Evolutionary conservation across 1,140 invertebrate species (phyloP), one percentile per base, ranked within the genome.

Genomic region (Cotesia vestalis): DNA sequence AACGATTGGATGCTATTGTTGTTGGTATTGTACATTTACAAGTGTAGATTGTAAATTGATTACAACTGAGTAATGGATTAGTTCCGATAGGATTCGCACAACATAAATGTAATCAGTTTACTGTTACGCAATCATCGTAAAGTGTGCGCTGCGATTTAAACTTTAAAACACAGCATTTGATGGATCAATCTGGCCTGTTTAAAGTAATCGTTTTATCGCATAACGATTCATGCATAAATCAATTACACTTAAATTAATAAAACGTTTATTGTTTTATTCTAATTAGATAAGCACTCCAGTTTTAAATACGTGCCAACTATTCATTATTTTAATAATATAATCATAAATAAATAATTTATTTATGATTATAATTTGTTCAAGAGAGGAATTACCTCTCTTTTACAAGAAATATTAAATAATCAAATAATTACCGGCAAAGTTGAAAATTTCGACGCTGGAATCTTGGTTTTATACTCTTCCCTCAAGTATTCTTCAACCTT

Each of bases 401-500:
- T 17, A 17, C 17, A 17, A 17, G 1, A 17, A 17, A 17, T 17
- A 17, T 17, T 17, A 1, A 17, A 27, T 27, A 27, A 27, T 27
- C 3, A 27, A 27, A 27, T 27, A 4, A 17, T 80, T 80, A 90
- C 88, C 73, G 85, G 81, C 14, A 86, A 72, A 1, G 76, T 83
- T 0, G 83, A 78, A 64, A 90, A 91, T 6, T 84, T 76, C 14
- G 81, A 80, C 1, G 92, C 91, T 0, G 91, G 90, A 36, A 89
- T 83, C 34, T 85, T 80, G 9, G 81, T 80, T 46, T 86, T 87
- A 51, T 87, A 86, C 72, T 91, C 88, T 27, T 87, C 82, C 60
- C 86, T 83, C 52, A 93, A 78, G 79, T 89, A 94, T 73, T 92
- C 88, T 84, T 97, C 95, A 0, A 93, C 90, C 79, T 91, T 92